Evolutionary conservation across 2,888 invertebrate species (phyloP), one percentile per base, ranked within the genome.

Genomic region (Gymnosoma rotundatum): DNA sequence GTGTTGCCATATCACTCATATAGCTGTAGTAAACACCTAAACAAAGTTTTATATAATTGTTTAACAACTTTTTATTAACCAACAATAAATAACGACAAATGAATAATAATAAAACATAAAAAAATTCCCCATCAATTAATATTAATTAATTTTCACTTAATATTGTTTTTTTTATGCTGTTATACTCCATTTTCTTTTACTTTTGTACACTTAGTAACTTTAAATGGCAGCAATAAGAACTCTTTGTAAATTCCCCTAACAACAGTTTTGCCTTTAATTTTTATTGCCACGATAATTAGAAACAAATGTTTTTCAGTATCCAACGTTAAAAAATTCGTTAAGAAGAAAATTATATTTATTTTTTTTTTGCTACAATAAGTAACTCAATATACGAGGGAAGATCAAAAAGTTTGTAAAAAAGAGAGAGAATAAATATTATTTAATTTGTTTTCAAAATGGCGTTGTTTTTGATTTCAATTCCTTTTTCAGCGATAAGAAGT

Each of bases 221-320:
- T 60, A 73, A 72, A 52, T 67, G 76, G 16, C n/a, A 73, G 32
- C 60, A 79, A 42, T 6, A 61, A 61, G 45, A 79, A 79, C n/a
- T 72, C 69, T 70, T 32, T 32, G 63, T 64, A 69, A 78, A 84
- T 78, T 84, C 78, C 81, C 81, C 64, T 74, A 54, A 60, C 64
- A 64, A 48, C 74, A 81, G 74, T 78, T 81, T 83, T n/a, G n/a
- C 66, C 72, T 45, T 61, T 58, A 69, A 64, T 60, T 78, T 42
- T 79, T 80, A 83, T 83, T 83, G 75, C 72, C 75, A 78, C 73
- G 81, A 81, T 81, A 84, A 84, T 84, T 78, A 84, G 73, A 69
- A 84, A 78, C 83, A 84, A 81, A 84, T 81, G 73, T 48, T 81
- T 78, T 67, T 48, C 48, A 50, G 67, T 54, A 67, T 48, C 50